Evolutionary conservation across 1,140 invertebrate species (phyloP).

Genomic region (Aphelinus atriplicis): DNA sequence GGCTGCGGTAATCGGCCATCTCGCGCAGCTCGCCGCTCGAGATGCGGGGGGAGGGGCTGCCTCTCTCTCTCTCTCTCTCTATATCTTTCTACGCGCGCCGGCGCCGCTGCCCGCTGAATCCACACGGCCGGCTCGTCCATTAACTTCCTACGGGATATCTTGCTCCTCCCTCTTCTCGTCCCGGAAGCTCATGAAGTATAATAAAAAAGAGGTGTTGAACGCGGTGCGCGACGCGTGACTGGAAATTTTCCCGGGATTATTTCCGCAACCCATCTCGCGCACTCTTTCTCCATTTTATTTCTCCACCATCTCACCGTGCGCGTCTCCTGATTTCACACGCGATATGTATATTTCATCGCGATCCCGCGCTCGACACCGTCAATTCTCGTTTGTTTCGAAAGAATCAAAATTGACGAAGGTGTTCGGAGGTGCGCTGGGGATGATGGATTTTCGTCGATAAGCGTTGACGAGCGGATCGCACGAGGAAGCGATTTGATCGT

Average conservation of each 20-base stretch:
- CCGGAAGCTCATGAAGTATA: constrained; percentile 22
- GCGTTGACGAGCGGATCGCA: too few relatives aligned
- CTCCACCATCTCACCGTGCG: too few relatives aligned
- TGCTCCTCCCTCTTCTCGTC: constrained; percentile 6
- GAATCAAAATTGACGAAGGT: too few relatives aligned
- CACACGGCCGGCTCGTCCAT: constrained; percentile 24
- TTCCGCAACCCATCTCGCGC: neutral
- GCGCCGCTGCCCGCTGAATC: neutral
- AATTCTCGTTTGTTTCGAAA: too few relatives aligned
- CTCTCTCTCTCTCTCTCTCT: neutral
- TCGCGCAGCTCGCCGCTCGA: constrained; percentile 32
- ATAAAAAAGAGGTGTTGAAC: constrained; percentile 32
- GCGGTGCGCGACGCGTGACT: constrained; percentile 16
- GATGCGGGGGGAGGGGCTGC: too few relatives aligned
- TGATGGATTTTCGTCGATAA: too few relatives aligned
- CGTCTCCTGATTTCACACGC: too few relatives aligned
- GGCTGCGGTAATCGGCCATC: constrained; percentile 53
- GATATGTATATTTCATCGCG: too few relatives aligned
- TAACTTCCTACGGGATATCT: constrained; percentile 15
- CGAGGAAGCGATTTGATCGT: too few relatives aligned
- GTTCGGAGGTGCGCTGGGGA: too few relatives aligned
- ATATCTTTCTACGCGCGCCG: neutral
- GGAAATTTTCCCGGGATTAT: constrained; percentile 9
- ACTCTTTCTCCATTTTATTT: too few relatives aligned
- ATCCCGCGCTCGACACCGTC: too few relatives aligned